Conservation (phyloP, 2,888 invertebrate species). For the Penaeus monodon region DNA sequence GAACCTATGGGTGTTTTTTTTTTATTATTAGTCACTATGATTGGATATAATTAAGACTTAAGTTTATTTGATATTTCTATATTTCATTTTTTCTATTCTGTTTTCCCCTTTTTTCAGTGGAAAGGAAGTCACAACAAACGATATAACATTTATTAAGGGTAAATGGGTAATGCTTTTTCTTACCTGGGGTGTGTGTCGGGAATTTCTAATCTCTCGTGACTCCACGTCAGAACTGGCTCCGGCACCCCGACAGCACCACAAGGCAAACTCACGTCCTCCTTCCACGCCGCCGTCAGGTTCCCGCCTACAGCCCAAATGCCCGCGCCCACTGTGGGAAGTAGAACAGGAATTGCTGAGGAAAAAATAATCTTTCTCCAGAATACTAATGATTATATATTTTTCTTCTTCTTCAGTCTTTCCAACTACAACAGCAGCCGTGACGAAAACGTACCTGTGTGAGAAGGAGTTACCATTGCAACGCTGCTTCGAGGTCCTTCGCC, state of each 20-base stretch:
- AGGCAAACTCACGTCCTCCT: conserved; percentile 53
- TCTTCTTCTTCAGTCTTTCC: too few relatives aligned
- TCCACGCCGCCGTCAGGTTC: conserved; percentile 55
- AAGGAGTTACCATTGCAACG: conserved; percentile 38
- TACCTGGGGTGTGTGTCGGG: conserved; percentile 36
- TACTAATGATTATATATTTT: too few relatives aligned
- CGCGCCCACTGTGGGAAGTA: conserved; percentile 42
- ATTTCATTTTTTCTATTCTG: too few relatives aligned
- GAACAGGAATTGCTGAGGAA: neutral
- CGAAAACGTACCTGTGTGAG: conserved; percentile 50
- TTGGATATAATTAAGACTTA: too few relatives aligned
- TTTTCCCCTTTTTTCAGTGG: too few relatives aligned
- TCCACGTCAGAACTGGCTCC: conserved; percentile 49
- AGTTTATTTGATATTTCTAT: too few relatives aligned
- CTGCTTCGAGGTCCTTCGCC: conserved; percentile 59
- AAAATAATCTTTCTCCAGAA: too few relatives aligned
- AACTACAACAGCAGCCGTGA: too few relatives aligned
- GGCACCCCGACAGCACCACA: conserved; percentile 59
- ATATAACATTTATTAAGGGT: neutral
- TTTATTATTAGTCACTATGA: too few relatives aligned
- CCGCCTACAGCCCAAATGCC: conserved; percentile 63
- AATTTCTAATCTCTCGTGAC: conserved; percentile 39
- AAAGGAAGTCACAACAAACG: neutral
- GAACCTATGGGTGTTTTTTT: conserved; percentile 26
- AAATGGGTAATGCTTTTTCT: neutral